phyloP scores from a whole-genome alignment of 2,888 invertebrate genomes.

The Papilio protenor region DNA sequence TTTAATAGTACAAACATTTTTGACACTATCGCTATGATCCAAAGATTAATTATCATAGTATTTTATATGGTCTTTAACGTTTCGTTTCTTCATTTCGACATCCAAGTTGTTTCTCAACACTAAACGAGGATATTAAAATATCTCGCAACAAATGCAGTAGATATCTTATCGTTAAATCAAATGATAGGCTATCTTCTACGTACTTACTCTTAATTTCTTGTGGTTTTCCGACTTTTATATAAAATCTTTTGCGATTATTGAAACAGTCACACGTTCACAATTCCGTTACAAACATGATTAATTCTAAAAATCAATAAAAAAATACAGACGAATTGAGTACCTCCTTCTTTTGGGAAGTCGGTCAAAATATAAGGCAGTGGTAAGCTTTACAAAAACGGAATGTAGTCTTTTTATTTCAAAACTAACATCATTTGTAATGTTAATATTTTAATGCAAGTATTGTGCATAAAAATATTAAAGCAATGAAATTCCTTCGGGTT shows the following conservation, averaged over 20 bases:
- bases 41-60: too few relatives aligned
- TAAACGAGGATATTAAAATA: background rate
- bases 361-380: background rate
- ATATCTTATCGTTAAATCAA: slow-evolving; percentile 9
- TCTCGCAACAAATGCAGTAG: slow-evolving; percentile 11
- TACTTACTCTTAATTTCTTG: slow-evolving; percentile 11
- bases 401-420: background rate
- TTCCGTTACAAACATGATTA: background rate
- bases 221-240: background rate
- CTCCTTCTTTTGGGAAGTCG: too few relatives aligned
- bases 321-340: too few relatives aligned
- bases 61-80: background rate
- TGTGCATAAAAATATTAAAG: background rate
- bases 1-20: too few relatives aligned
- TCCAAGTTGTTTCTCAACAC: background rate
- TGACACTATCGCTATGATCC: too few relatives aligned
- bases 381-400: background rate
- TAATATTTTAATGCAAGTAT: background rate
- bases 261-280: background rate
- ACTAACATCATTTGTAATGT: too few relatives aligned
- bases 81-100: background rate
- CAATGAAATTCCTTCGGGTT: slow-evolving; percentile 1
- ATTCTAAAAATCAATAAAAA: too few relatives aligned
- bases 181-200: slow-evolving; percentile 4
- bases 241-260: background rate